Percentiles rank a stretch among this genome's conserved stretches.
Conservation (phyloP, 2,888 invertebrate genomes). For the Anoncus sp. region DNA sequence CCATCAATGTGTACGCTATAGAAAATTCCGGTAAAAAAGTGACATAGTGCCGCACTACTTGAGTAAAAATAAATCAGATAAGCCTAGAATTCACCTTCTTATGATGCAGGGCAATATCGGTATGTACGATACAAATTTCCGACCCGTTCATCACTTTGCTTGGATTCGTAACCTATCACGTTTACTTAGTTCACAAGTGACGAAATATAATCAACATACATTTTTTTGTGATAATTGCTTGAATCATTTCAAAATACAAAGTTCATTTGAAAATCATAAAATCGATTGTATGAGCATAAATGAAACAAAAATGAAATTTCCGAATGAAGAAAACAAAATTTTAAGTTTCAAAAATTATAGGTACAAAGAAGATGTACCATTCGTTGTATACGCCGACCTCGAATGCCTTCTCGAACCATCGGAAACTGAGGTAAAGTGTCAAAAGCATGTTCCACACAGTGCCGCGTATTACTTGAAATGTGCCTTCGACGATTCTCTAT, state of each 20-base stretch:
- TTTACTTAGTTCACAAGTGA: constrained; percentile 45
- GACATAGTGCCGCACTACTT: too few species aligned
- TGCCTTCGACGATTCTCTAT: constrained; percentile 15
- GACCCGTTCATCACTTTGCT: constrained; percentile 49
- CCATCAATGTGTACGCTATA: too few species aligned
- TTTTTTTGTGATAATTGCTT: constrained; percentile 53
- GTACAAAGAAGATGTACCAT: neutral
- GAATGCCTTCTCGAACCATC: neutral
- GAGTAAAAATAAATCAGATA: too few species aligned
- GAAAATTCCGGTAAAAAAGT: too few species aligned
- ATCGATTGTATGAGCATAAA: constrained; percentile 40
- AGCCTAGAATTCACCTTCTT: too few species aligned
- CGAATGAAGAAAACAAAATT: too few species aligned
- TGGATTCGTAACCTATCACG: constrained; percentile 58
- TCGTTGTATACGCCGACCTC: constrained; percentile 1
- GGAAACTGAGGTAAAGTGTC: neutral
- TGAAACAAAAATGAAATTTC: constrained; percentile 23
- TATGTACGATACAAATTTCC: constrained; percentile 26
- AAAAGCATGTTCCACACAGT: neutral
- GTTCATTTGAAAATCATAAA: constrained; percentile 43
- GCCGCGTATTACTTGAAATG: constrained; percentile 5
- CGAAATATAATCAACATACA: constrained; percentile 12
- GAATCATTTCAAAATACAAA: constrained; percentile 34
- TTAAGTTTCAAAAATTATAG: too few species aligned
- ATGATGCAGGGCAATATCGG: constrained; percentile 20